Conservation (phyloP, 2,113 vertebrate genomes). For the Recurvirostra avosetta region DNA sequence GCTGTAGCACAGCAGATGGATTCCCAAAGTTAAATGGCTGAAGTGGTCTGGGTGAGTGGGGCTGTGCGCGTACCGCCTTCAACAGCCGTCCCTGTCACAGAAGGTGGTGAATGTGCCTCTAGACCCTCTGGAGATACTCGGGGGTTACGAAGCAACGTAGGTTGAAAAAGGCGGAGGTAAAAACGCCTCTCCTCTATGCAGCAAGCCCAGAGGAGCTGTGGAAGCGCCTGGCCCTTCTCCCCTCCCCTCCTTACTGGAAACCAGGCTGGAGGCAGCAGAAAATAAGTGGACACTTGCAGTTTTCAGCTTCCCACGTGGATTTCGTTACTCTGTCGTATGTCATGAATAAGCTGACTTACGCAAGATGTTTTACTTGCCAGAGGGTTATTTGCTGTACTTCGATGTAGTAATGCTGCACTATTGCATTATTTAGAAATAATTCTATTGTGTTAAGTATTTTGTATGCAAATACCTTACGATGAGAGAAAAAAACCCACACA, state of each 20-base stretch:
- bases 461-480: not conserved
- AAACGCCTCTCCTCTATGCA: not conserved
- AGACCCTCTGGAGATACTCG: not conserved
- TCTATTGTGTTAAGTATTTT: not conserved
- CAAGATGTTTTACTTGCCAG: not conserved
- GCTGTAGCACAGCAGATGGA: not conserved
- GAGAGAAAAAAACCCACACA: rapidly evolving
- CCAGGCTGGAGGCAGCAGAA: not conserved
- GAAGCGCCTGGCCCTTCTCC: not conserved
- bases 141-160: not conserved
- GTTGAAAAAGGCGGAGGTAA: not conserved
- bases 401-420: not conserved
- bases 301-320: not conserved
- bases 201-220: not conserved
- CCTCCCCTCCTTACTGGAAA: not conserved
- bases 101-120: not conserved
- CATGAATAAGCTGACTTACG: not conserved
- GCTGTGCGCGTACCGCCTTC: not conserved
- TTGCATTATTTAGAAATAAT: constrained; percentile 31
- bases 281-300: not conserved
- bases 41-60: not conserved
- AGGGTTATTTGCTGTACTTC: not conserved
- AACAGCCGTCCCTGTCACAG: too few species aligned
- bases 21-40: not conserved
- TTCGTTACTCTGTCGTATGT: not conserved